Percentiles rank a stretch among this genome's conserved stretches.
Evolutionary conservation across 2,113 vertebrate genomes (phyloP).

Genomic region (Oryctolagus cuniculus): DNA sequence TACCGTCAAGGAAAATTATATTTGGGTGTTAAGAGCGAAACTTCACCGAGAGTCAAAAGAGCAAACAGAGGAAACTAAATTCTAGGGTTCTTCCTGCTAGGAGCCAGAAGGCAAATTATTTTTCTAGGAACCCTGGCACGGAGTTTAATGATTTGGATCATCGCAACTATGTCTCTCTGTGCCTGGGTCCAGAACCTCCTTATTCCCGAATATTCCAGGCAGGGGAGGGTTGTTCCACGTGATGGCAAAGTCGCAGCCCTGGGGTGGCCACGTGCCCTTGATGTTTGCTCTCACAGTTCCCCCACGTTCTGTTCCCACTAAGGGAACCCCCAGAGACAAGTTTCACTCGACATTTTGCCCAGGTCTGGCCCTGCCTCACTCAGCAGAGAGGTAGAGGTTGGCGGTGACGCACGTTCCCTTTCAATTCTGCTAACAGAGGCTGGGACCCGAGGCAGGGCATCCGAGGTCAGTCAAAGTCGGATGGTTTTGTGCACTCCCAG

Average conservation of each 20-base stretch:
- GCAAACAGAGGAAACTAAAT: background rate
- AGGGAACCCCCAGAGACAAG: background rate
- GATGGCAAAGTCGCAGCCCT: background rate
- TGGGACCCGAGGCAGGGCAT: no score
- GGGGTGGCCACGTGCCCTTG: background rate
- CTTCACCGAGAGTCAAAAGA: background rate
- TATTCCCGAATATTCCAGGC: background rate
- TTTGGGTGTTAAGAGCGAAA: background rate
- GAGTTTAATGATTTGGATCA: background rate
- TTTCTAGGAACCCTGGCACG: background rate
- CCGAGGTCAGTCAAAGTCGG: background rate
- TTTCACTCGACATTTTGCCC: background rate
- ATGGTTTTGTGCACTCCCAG: background rate
- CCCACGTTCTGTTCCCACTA: background rate
- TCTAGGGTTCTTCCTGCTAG: background rate
- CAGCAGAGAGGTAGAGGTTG: background rate
- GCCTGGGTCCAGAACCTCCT: background rate
- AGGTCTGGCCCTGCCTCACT: background rate
- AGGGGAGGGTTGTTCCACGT: accelerated
- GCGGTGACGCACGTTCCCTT: background rate
- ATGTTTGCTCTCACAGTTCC: accelerated
- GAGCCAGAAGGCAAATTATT: background rate
- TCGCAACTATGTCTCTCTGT: background rate
- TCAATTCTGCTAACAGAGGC: background rate
- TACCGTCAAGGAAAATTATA: background rate